Percentiles rank a stretch among this genome's conserved stretches.
These are phyloP conservation scores for Xenus cinereus DNA, from an alignment of 2,113 vertebrate species.

Conservation along the genomic window DNA sequence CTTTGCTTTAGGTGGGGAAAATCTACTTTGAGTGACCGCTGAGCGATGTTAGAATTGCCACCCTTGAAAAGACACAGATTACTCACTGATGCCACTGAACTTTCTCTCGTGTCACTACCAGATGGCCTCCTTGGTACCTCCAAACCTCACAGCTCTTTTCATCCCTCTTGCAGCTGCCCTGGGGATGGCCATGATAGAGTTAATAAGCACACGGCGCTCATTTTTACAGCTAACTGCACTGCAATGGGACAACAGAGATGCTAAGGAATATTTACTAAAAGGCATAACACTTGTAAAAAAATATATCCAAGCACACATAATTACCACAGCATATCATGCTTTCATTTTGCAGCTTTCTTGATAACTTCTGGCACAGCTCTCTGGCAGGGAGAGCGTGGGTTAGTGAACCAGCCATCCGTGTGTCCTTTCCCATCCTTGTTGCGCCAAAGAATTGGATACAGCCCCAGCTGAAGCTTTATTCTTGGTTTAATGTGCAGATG, in stretches of 20 bases:
- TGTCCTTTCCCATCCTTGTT: not conserved
- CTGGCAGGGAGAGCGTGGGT: conserved; percentile 35
- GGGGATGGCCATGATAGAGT: not conserved
- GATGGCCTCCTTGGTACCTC: not conserved
- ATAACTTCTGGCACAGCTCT: conserved; percentile 51
- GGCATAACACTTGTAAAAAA: not conserved
- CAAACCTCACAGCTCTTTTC: not conserved
- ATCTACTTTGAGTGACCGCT: accelerated
- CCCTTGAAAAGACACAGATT: not conserved
- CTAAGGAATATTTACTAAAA: conserved; percentile 48
- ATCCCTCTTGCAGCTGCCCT: not conserved
- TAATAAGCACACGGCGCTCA: not conserved
- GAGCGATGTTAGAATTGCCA: not conserved
- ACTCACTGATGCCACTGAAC: not conserved
- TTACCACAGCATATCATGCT: conserved; percentile 37
- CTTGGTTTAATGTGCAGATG: conserved; percentile 5
- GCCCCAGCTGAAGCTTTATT: conserved; percentile 5
- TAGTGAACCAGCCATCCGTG: conserved; percentile 12
- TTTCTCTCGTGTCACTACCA: not conserved
- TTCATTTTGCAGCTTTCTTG: conserved; percentile 48
- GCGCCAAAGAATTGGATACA: conserved; percentile 34
- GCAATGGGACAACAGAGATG: not conserved
- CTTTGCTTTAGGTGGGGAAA: not conserved
- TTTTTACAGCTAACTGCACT: not conserved
- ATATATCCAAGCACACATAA: conserved; percentile 14